Base-by-base conservation (phyloP, 2,113 vertebrate genomes). In the Anser cygnoides region DNA sequence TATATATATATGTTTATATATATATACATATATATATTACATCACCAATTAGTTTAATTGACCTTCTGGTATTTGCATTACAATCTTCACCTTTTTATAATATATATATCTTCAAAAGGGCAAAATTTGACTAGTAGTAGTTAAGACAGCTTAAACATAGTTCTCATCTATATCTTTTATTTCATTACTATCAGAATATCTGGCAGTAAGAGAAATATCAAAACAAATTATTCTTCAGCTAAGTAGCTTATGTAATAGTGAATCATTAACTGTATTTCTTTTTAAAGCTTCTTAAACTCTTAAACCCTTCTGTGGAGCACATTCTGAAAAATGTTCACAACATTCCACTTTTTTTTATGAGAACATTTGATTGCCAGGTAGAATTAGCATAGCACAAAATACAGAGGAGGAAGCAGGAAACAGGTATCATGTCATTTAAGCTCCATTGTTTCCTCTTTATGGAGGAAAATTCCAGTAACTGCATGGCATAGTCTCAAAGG, bases 181-280 rank as follows among this genome's bases (percentile, higher is more conserved):
- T 88, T 52, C 10, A n/a, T 77, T 85, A 71, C 43, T 50, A 89
- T 39, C 3, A 12, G 29, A 88, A 92, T 90, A 75, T 81, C 52
- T 90, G 49, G 43, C 39, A 75, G 39, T 58, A 90, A 65, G 33
- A 81, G 76, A 96, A 96, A 78, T 84, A 86, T 78, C 49, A 81
- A 88, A 96, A 46, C 63, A 93, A 95, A 94, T 83, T 90, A 72
- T 68, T 94, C 76, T 58, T 75, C 28, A 75, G 57, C 74, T 57
- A 94, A 84, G 85, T 87, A 89, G 52, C 35, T 94, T 95, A 88
- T 1, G 1, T 84, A 95, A 92, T 15, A 59, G 5, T 67, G 88
- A 93, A 87, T 89, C 70, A 95, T 91, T 91, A 62, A 95, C 33
- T 87, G 19, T 3, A 65, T 75, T 90, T 84, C 44, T 67, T 87